Conservation (phyloP, 92 coral and sea anemone species). For the Meandrina meandrites region DNA sequence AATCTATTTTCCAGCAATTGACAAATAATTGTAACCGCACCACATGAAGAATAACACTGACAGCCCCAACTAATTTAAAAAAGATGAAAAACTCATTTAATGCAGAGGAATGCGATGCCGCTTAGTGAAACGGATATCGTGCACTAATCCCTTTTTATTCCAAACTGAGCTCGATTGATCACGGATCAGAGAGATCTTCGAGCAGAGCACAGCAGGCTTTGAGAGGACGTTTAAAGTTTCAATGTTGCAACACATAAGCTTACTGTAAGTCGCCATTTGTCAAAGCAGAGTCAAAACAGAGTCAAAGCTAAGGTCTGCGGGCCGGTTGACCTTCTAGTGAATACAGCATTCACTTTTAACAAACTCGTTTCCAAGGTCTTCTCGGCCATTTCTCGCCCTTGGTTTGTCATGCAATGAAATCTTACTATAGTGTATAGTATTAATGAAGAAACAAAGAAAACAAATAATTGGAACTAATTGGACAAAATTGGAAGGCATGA, state of each 20-base stretch:
- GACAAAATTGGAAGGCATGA: neutral
- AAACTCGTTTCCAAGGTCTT: neutral
- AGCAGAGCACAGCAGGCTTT: neutral
- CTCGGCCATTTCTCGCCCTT: neutral
- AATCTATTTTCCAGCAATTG: constrained; percentile 1
- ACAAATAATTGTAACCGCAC: neutral
- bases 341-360: neutral
- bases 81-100: constrained; percentile 24
- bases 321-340: neutral
- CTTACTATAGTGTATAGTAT: too few species aligned
- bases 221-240: neutral
- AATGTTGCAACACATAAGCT: neutral
- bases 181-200: constrained; percentile 10
- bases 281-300: neutral
- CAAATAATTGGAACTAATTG: too few species aligned
- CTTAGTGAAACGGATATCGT: constrained; percentile 11
- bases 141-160: neutral
- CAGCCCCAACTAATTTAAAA: constrained; percentile 21
- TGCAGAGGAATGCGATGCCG: constrained; percentile 14
- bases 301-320: neutral
- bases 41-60: constrained; percentile 23
- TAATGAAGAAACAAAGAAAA: too few species aligned
- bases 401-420: neutral
- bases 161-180: neutral
- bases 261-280: neutral